Evolutionary conservation across 2,888 invertebrate genomes (phyloP), one percentile per base, ranked within the genome.

Genomic region (Cacoxenus indagator): DNA sequence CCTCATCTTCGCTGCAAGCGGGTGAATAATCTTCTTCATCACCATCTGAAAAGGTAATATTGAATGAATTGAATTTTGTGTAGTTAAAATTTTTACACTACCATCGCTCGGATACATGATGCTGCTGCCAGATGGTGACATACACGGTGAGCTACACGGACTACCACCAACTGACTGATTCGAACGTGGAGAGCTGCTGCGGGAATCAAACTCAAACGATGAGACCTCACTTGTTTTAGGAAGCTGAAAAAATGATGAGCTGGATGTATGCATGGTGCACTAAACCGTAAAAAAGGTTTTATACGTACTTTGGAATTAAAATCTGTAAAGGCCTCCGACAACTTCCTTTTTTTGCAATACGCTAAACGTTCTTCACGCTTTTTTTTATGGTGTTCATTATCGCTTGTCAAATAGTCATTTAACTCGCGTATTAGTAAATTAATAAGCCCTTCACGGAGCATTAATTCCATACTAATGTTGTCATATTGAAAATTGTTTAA

Each of bases 401-500:
- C 81, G 31, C 85, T 84, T 43, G 83, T 85, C 46, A 88, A 62
- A 73, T 85, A 88, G 14, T 76, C 78, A 65, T 86, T 88, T 29
- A 91, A 78, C 48, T 89, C 87, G 66, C 88, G 88, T 19, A 91
- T 86, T 66, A 91, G 79, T 74, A 90, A 88, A 1, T 89, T 87
- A 2, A 90, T 90, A 67, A 89, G 88, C 66, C 90, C 91, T 74
- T 90, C 90, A 78, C 90, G 88, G 67, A 90, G 85, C 89, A 91
- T 89, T 68, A 89, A 88, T 59, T 90, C 88, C 70, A 84, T 78
- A 51, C 91, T 90, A 67, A 87, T 82, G 48, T 90, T 86, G 69
- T 90, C 86, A 57, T 86, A 82, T 71, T 86, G 87, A 65, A 90
- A 89, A 79, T 89, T 89, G 54, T 90, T 90, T 84, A 88, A 77